phyloP scores from a whole-genome alignment of 2,113 vertebrate genomes.

The Rallus limicola region DNA sequence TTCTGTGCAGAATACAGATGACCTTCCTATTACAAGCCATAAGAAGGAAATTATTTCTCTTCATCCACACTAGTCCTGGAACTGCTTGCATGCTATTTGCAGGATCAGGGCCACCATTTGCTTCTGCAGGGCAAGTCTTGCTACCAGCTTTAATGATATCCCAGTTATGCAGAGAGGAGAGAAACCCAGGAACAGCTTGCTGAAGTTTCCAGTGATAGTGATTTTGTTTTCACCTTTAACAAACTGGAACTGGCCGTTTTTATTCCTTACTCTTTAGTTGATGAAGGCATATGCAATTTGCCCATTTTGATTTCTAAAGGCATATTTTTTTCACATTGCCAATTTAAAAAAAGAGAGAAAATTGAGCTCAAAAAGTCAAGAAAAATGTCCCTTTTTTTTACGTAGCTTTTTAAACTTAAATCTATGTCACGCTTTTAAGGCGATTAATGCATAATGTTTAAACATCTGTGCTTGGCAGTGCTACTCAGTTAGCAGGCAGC shows the following conservation, averaged over 20 bases:
- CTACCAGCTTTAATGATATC: not conserved
- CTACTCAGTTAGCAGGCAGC: not conserved
- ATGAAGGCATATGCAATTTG: not conserved
- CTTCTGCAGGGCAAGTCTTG: not conserved
- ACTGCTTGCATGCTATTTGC: not conserved
- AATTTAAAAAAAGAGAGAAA: not conserved
- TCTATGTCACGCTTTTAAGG: not conserved
- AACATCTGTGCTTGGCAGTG: not conserved
- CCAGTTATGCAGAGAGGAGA: not conserved
- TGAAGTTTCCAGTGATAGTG: not conserved
- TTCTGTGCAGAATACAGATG: constrained; percentile 13
- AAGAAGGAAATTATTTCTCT: not conserved
- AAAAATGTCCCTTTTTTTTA: not conserved
- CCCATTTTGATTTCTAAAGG: not conserved
- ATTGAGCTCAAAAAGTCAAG: not conserved
- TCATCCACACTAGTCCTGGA: not conserved
- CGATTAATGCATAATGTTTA: not conserved
- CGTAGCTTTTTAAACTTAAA: not conserved
- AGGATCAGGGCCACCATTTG: not conserved
- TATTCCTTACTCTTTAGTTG: not conserved
- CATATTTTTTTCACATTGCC: not conserved
- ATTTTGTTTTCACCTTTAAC: not conserved
- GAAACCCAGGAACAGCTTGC: not conserved
- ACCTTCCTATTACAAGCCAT: not conserved
- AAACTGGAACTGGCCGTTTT: rapidly evolving